Base-by-base conservation (phyloP, 1,140 invertebrate species). In the Ericerus pela region DNA sequence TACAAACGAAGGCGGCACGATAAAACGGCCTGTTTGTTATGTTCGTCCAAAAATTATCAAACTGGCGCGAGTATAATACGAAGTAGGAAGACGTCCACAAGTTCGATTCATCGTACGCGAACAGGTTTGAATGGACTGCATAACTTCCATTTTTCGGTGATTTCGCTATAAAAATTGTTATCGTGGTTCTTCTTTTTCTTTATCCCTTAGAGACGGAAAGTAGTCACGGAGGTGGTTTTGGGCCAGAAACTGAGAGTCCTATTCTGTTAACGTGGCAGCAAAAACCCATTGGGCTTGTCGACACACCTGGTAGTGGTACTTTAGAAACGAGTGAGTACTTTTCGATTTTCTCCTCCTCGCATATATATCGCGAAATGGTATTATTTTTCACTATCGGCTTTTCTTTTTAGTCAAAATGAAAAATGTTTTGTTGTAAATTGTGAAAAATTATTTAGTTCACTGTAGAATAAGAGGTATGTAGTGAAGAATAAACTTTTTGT, bases 161-260 rank as follows among this genome's bases (percentile, higher is more conserved):
- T 11, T 26, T 51, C 24, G 24, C 14, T 26, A 26, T 52, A 52
- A 28, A 52, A 3, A 18, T 24, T 37, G 27, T 33, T 12, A 10
- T 56, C 30, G 22, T 20, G 1, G 16, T 30, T 37, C 18, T 26
- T 29, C 18, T 11, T 51, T 55, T 47, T 51, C 22, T 18, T 54
- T 52, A 53, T 54, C 37, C 51, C 62, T n/a, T 51, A 66, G 65
- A 66, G 28, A 66, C 65, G 4, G 65, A 66, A 53, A 66, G 63
- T 54, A 66, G 65, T 59, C 62, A 64, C 53, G 64, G 61, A 11
- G 60, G 62, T 16, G 61, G 59, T n/a, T 58, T 16, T 1, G 52
- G 31, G 1, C 53, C 52, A 24, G 62, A 63, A 31, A 59, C 58
- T 18, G 64, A 66, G 31, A 64, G 63, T 43, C 64, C 64, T 22